Base-by-base conservation (phyloP, 2,797 vertebrate species). In the Champsocephalus gunnari region DNA sequence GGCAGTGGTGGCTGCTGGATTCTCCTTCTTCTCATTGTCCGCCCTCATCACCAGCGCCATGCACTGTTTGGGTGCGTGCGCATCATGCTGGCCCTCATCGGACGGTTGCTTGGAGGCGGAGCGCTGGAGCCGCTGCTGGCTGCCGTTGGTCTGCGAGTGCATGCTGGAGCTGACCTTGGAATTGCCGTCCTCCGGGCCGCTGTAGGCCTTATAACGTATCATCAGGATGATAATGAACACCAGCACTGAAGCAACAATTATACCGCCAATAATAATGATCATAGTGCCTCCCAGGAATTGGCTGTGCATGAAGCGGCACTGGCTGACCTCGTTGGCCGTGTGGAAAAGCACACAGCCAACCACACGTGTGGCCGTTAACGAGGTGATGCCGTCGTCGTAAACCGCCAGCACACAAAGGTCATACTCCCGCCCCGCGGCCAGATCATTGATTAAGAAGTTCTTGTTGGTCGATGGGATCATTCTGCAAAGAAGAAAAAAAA, bases 221-320 rank as follows among this genome's bases (percentile, higher is more conserved):
- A 98, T 98, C 79, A 99, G 95, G 91, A 98, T 97, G 88, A 99
- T 95, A 87, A 98, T 98, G 93, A 98, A 98, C 78, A 98, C 97
- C 21, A 98, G 94, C 81, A 96, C 96, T 0, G 96, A 96, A 1
- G 95, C 96, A 56, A 96, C 96, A 38, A 96, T 96, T 84, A 96
- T 95, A 17, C 96, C 96, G 0, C 96, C 96, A 14, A 96, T 96
- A 82, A 96, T 96, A 83, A 96, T 96, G 86, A 96, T 96, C 96
- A 96, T 96, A 62, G 96, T 96, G 79, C 96, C 96, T 14, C 96
- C 96, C 32, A 96, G 92, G 83, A 96, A 96, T 90, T 97, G 97
- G 58, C 96, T 96, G 80, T 96, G 94, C 81, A 96, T 95, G 28
- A 97, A 95, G 49, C 96, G 94, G 78, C 97, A 98, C 79, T 96